Base-by-base conservation (phyloP, 2,888 invertebrate genomes). In the Orchesellides sinensis region DNA sequence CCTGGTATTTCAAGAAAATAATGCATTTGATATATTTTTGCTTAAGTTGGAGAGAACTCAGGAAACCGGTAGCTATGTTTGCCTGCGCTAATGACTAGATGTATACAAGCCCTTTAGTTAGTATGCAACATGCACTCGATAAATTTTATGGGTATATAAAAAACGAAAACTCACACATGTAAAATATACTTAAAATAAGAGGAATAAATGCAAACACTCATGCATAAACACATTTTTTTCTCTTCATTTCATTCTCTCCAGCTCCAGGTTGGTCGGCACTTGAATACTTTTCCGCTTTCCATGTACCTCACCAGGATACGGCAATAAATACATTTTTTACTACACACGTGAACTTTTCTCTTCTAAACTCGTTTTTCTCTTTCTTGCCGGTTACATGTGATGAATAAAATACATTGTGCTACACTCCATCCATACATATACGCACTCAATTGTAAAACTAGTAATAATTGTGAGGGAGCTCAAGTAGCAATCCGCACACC, bases 81-180 rank as follows among this genome's bases (percentile, higher is more conserved):
- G 77, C 59, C 47, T 77, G 56, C 68, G 25, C 68, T 69, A 69
- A 77, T 77, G 75, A 77, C 75, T 77, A 19, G 40, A 66, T 77
- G 68, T 68, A 68, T 68, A 77, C 68, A 68, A 66, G 56, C 56
- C 66, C 66, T 77, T 63, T 66, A 49, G 49, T 65, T 77, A 77
- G 75, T 77, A 77, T 77, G 66, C 75, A 77, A 68, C 66, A 77
- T 77, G 75, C 75, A 77, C 75, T 27, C 75, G 56, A 75, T 66
- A 65, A 75, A 56, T 56, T 66, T 65, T 74, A 74, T 61, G 74
- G 27, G 63, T 52, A 29, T n/a, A n/a, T n/a, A 69, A 59, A 32
- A 59, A 49, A 14, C 6, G 63, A 35, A 63, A 63, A n/a, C n/a
- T n/a, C n/a, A n/a, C n/a, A n/a, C n/a, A n/a, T n/a, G n/a, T 17